Evolutionary conservation across 2,113 vertebrate species (phyloP), one percentile per base, ranked within the genome.

Genomic region (Glareola pratincola): DNA sequence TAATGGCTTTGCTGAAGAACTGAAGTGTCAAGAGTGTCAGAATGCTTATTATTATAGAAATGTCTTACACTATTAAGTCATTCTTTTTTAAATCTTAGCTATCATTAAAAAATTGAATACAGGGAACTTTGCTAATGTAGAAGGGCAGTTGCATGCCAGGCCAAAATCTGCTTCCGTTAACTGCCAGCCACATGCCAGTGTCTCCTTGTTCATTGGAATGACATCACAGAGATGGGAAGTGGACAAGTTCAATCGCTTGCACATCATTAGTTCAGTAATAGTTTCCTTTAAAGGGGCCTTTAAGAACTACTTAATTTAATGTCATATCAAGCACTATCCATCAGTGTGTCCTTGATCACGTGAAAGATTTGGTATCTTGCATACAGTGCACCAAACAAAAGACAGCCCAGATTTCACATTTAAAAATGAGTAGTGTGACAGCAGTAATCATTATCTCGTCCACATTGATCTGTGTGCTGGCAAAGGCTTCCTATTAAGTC

Each of bases 231-330:
- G 66, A 36, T 62, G 39, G 66, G 63, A 94, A 97, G 80, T 57
- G 88, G 95, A 60, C 24, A 67, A 73, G 39, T 92, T 97, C 81
- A 88, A 92, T 94, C 83, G 48, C 85, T 75, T 83, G 54, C 26
- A 76, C 79, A 91, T 96, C 67, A 87, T 94, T 96, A 96, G 47
- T 59, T 89, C 67, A 69, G 69, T 92, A 92, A 95, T 26, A 91
- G 51, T 78, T 94, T 92, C 54, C 27, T 89, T 93, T 66, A 93
- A 96, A 94, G 53, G 32, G 93, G 37, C 63, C 62, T 95, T 93
- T 96, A 96, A 87, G 84, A 96, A 91, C 41, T 79, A 90, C 79
- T 96, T 89, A 82, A 77, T 97, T 91, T 90, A 94, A 86, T 95
- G 56, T 68, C 82, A 72, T 80, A 89, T 85, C 82, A 87, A 91